Base-by-base conservation (phyloP, 2,888 invertebrate species). In the Lasioglossum lativentre region DNA sequence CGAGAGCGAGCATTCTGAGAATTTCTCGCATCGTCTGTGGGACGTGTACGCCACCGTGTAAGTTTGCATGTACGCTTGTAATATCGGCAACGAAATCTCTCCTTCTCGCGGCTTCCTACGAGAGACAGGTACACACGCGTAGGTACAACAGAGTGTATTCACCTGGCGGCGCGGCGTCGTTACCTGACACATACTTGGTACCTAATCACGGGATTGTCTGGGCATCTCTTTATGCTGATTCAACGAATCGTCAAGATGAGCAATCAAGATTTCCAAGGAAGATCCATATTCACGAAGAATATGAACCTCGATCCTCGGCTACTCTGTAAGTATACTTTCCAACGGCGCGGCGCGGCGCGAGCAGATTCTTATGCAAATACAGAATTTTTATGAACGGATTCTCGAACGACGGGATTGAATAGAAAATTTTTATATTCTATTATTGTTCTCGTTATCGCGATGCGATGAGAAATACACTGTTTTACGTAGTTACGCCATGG, bases 1-100 rank as follows among this genome's bases (percentile, higher is more conserved):
- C 91, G 88, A 90, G 88, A 89, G 90, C 89, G 85, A 88, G 86
- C 92, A 90, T 94, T 94, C 94, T 91, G 88, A 90, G 92, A 93
- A 93, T 91, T 93, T 92, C 92, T 90, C 83, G 90, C 81, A 68
- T 87, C 82, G 86, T 63, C 66, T 75, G 78, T 80, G 79, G 82
- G 63, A 82, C 78, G 78, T 56, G 63, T 47, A 76, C 56, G 19
- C 59, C 73, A 30, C 23, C 79, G 73, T 82, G 81, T 71, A 86
- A 12, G 88, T 83, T 79, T 79, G 83, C 88, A 83, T 88, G 90
- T 68, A 86, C 59, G 83, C 73, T 27, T 71, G 84, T 90, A 70
- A 83, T 90, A 90, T 90, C 90, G 85, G 79, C 85, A 68, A 84
- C 87, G 87, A 90, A 87, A 90, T 90, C 90, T 89, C 83, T 56